A percentile compares a stretch with the other conserved stretches of the same genome.
These are phyloP conservation scores for Nasonia vitripennis DNA, from an alignment of 1,140 invertebrate species.

Conservation along the genomic window DNA sequence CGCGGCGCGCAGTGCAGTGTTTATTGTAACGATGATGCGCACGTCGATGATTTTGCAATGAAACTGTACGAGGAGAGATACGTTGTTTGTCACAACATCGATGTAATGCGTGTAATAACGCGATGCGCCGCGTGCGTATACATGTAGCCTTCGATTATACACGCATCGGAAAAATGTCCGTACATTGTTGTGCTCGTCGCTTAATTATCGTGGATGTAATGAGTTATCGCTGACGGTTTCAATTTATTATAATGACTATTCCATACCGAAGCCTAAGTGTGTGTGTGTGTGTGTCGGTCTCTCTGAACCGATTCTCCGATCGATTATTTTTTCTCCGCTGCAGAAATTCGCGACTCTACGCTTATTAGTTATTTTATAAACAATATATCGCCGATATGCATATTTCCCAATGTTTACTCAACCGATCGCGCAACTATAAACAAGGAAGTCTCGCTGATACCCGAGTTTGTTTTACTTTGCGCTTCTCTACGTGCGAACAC, in stretches of 20 bases:
- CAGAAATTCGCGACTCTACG: no score
- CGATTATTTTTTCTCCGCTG: no score
- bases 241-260: neutral
- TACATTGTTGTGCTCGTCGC: neutral
- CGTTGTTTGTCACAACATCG: conserved; percentile 32
- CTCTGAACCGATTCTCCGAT: no score
- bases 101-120: conserved; percentile 27
- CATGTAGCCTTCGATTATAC: neutral
- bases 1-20: neutral
- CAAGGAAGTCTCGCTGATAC: no score
- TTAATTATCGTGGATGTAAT: neutral
- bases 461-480: no score
- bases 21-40: conserved; percentile 37
- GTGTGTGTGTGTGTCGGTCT: no score
- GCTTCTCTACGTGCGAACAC: no score
- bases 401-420: no score
- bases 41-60: conserved; percentile 32
- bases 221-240: neutral
- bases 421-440: no score
- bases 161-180: neutral
- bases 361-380: no score
- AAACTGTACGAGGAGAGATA: neutral
- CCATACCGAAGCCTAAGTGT: neutral
- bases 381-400: no score
- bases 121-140: neutral